Evolutionary conservation across 2,888 invertebrate species (phyloP).

Genomic region (Aphrophora alni): DNA sequence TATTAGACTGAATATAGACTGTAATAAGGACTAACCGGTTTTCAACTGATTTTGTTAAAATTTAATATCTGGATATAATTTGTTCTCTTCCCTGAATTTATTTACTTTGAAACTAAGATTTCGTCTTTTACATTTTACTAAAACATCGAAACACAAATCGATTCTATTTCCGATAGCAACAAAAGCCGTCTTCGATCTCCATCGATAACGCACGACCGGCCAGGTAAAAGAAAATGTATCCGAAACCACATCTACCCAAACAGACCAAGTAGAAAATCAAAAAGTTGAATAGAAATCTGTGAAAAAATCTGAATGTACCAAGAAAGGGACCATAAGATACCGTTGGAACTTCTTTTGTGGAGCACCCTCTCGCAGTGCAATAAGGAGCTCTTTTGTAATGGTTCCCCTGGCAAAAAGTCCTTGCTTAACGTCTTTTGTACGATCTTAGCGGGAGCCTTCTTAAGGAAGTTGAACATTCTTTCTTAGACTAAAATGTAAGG

Average conservation of each 20-base stretch:
- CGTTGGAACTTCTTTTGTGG: slow-evolving; percentile 3
- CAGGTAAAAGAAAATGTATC: slow-evolving; percentile 1
- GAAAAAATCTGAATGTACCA: background rate
- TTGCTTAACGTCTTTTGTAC: background rate
- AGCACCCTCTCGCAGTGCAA: background rate
- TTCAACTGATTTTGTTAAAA: no score
- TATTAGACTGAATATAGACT: no score
- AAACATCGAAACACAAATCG: no score
- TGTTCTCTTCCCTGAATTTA: no score
- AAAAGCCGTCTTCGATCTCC: no score
- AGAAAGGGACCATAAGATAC: background rate
- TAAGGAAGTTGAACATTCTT: background rate
- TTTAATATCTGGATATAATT: no score
- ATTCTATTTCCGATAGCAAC: no score
- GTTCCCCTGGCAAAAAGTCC: background rate
- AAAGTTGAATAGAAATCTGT: background rate
- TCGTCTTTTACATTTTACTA: no score
- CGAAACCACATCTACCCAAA: slow-evolving; percentile 4
- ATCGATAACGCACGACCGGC: background rate
- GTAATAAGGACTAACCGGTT: no score
- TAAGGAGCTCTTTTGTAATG: background rate
- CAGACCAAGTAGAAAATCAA: background rate
- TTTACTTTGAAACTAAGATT: no score
- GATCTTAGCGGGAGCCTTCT: background rate
- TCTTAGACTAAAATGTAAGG: no score